These are phyloP conservation scores for Corvus hawaiiensis DNA, from an alignment of 2,113 vertebrate species.

Conservation along the genomic window DNA sequence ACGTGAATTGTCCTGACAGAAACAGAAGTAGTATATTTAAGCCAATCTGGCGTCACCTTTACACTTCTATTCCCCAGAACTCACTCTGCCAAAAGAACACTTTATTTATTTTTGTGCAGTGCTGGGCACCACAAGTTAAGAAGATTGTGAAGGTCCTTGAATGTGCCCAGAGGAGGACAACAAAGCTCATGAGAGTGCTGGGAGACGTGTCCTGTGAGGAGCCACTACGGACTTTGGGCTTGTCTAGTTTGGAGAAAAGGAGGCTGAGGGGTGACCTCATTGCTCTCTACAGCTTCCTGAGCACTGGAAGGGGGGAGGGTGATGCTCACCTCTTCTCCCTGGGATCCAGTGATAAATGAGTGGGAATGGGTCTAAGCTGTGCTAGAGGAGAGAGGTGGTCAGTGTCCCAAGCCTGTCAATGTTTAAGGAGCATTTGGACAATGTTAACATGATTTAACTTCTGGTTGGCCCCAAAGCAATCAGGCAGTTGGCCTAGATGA, in stretches of 20 bases:
- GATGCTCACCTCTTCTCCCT: not conserved
- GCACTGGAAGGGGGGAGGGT: accelerated
- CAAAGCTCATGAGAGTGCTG: not conserved
- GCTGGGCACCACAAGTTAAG: not conserved
- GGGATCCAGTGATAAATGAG: not conserved
- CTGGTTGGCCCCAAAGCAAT: not conserved
- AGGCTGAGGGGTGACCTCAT: not conserved
- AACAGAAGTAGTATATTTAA: not conserved
- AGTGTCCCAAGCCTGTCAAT: not conserved
- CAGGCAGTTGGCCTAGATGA: not conserved
- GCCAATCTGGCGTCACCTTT: not conserved
- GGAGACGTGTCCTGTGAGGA: accelerated
- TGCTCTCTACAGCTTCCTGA: not conserved
- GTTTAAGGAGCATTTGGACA: not conserved
- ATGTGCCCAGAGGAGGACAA: not conserved
- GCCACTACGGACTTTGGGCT: not conserved
- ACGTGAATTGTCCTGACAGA: not conserved
- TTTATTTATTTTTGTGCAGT: not conserved
- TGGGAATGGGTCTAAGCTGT: not conserved
- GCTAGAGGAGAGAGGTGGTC: not conserved
- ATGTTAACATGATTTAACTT: not conserved
- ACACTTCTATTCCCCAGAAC: not conserved
- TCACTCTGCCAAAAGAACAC: not conserved
- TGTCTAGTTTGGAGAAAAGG: not conserved
- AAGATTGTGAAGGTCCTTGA: not conserved